Evolutionary conservation across 2,888 invertebrate species (phyloP).

Genomic region (Eugnorisma glareosa): DNA sequence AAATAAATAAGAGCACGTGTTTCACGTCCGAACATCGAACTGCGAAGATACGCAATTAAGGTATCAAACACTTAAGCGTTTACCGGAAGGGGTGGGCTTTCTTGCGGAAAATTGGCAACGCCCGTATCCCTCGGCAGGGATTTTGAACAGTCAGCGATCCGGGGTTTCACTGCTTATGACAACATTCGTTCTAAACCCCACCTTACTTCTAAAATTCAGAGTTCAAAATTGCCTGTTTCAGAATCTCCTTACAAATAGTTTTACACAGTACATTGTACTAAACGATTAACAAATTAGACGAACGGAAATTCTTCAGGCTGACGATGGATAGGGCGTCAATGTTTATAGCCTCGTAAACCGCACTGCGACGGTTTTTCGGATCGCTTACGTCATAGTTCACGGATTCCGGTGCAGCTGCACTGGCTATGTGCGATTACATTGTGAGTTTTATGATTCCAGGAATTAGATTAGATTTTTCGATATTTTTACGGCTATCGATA

Average conservation of each 20-base stretch:
- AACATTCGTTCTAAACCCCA: slow-evolving; percentile 38
- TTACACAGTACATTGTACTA: slow-evolving; percentile 56
- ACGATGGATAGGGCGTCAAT: slow-evolving; percentile 37
- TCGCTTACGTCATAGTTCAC: slow-evolving; percentile 44
- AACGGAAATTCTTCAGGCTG: slow-evolving; percentile 48
- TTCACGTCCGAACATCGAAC: slow-evolving; percentile 58
- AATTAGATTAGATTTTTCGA: neutral
- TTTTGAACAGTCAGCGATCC: slow-evolving; percentile 68
- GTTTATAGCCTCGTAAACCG: slow-evolving; percentile 53
- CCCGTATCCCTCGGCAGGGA: slow-evolving; percentile 63
- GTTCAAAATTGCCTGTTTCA: slow-evolving; percentile 33
- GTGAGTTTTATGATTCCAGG: slow-evolving; percentile 14
- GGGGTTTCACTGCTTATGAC: slow-evolving; percentile 33
- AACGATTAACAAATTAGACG: slow-evolving; percentile 68
- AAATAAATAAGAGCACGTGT: slow-evolving; percentile 58
- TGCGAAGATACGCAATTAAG: slow-evolving; percentile 72
- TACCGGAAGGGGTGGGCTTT: slow-evolving; percentile 72
- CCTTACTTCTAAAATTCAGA: slow-evolving; percentile 24
- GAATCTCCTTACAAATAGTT: slow-evolving; percentile 53
- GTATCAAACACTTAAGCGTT: slow-evolving; percentile 76
- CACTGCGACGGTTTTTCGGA: slow-evolving; percentile 56
- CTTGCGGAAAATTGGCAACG: slow-evolving; percentile 77
- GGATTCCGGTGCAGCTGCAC: slow-evolving; percentile 19
- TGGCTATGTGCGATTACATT: slow-evolving; percentile 18
- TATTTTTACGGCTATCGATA: neutral